phyloP scores from a whole-genome alignment of 2,888 invertebrate genomes.

The Cephus pulcher region DNA sequence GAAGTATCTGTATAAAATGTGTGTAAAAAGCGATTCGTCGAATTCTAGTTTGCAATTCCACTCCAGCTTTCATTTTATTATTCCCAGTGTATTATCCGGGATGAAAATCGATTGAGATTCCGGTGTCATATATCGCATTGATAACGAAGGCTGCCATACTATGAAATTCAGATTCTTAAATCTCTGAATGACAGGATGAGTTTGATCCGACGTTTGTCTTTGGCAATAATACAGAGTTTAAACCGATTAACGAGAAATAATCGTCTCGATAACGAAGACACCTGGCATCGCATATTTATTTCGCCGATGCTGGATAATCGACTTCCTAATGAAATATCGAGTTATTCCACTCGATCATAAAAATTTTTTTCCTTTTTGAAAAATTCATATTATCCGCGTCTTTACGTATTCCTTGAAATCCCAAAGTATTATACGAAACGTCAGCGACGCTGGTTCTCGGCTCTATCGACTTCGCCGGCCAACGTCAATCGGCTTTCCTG shows the following conservation, averaged over 20 bases:
- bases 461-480: conserved; percentile 10
- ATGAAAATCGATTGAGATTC: background rate
- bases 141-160: background rate
- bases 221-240: background rate
- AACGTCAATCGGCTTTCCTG: conserved; percentile 10
- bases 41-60: background rate
- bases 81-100: background rate
- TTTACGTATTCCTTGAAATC: background rate
- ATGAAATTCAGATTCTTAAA: background rate
- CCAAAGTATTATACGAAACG: background rate
- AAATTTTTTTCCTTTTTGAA: background rate
- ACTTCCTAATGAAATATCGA: background rate
- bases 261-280: conserved; percentile 12
- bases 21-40: background rate
- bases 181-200: background rate
- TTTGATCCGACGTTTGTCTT: background rate
- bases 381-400: background rate
- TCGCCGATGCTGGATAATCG: background rate
- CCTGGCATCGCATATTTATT: background rate
- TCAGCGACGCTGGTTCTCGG: background rate
- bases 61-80: background rate
- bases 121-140: no score
- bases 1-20: background rate
- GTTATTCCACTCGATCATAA: background rate
- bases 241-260: conserved; percentile 19